A percentile compares a stretch with the other conserved stretches of the same genome.
Conservation (phyloP, 2,888 invertebrate species). For the Lasioglossum leucozonium region DNA sequence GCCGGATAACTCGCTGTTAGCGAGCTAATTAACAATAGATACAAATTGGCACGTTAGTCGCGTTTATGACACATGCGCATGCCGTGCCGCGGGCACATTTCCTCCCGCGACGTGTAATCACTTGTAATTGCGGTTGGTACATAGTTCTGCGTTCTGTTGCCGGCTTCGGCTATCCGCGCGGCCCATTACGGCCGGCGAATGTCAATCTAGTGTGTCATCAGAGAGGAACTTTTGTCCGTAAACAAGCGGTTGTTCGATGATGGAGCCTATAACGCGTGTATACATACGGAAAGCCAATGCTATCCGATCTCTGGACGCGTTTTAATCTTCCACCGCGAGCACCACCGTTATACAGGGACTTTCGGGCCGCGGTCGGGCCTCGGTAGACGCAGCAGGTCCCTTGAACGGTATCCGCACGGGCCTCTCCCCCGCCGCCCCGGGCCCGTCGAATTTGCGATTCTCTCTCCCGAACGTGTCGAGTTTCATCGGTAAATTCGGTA, state of each 20-base stretch:
- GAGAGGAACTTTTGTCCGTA: constrained; percentile 22
- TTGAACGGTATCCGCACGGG: constrained; percentile 5
- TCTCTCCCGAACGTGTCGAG: background rate
- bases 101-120: constrained; percentile 60
- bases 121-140: constrained; percentile 55
- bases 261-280: background rate
- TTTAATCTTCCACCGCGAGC: background rate
- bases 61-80: constrained; percentile 44
- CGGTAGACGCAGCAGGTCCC: background rate
- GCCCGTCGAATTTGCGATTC: background rate
- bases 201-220: constrained; percentile 61
- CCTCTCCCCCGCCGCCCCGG: too few relatives aligned
- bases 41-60: constrained; percentile 60
- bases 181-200: constrained; percentile 37
- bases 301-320: background rate
- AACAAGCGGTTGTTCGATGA: constrained; percentile 26
- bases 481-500: constrained; percentile 9
- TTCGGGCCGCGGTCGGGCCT: background rate
- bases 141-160: constrained; percentile 34
- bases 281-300: too few relatives aligned
- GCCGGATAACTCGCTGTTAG: constrained; percentile 61
- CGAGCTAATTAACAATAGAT: constrained; percentile 62
- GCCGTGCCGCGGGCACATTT: constrained; percentile 49
- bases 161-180: constrained; percentile 22
- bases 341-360: background rate